phyloP scores from a whole-genome alignment of 2,113 vertebrate genomes.

The Phrynocephalus versicolor region DNA sequence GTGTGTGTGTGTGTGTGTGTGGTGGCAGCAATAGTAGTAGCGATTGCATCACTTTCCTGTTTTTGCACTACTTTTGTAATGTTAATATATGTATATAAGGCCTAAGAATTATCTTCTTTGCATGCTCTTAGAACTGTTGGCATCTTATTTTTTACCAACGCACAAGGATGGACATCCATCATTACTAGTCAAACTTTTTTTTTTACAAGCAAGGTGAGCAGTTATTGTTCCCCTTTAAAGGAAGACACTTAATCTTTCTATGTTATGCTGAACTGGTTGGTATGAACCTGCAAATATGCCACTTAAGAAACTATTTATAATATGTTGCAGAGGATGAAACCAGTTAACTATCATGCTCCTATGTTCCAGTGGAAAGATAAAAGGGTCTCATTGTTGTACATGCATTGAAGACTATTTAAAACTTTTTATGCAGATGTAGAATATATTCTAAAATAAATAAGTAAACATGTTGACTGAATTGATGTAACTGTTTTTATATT shows the following conservation, averaged over 20 bases:
- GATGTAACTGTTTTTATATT: constrained; percentile 66
- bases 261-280: constrained; percentile 51
- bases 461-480: constrained; percentile 73
- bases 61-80: constrained; percentile 69
- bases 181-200: constrained; percentile 70
- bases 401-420: constrained; percentile 80
- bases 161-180: constrained; percentile 76
- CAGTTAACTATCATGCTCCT: constrained; percentile 61
- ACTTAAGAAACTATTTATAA: constrained; percentile 66
- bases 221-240: constrained; percentile 36
- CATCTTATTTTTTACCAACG: constrained; percentile 70
- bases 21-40: constrained; percentile 40
- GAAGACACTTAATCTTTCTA: background rate
- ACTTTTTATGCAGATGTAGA: constrained; percentile 79
- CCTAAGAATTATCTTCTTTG: constrained; percentile 53
- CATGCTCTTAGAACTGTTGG: constrained; percentile 57
- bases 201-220: constrained; percentile 55
- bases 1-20: background rate
- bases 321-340: constrained; percentile 60
- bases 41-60: constrained; percentile 74
- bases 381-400: constrained; percentile 66
- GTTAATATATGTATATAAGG: constrained; percentile 51
- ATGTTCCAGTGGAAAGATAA: constrained; percentile 61
- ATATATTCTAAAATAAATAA: constrained; percentile 82
- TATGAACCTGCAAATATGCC: constrained; percentile 64